Evolutionary conservation across 1,140 invertebrate species (phyloP), one percentile per base, ranked within the genome.

Genomic region (Macrostomum lignano): DNA sequence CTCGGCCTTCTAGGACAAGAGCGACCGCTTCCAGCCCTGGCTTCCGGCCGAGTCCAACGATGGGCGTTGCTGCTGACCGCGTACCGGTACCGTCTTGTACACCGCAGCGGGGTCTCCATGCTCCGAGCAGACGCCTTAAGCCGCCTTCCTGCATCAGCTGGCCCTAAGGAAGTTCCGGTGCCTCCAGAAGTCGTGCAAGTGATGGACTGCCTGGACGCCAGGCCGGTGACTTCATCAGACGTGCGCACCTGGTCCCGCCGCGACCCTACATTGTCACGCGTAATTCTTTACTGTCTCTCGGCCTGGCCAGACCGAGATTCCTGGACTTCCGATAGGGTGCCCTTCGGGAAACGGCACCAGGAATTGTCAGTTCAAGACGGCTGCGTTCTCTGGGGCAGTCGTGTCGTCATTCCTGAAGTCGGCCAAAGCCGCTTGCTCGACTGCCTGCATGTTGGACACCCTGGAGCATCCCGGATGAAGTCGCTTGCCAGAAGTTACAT

Each of bases 391-490:
- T 35, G 34, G 38, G 35, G 36, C 17, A 29, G 24, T 9, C 19
- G 36, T 10, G 42, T 40, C 1, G 35, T 40, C 1, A 32, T 44
- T 2, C 28, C 28, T 7, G 14, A 54, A 41, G 32, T 21, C 13
- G 35, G 58, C 23, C 47, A 44, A 29, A 13, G 39, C 7, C 21
- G 41, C 31, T 40, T 56, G 6, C 33, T 58, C 7, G 14, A 44
- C 20, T 39, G 45, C 31, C 44, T 63, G 17, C 60, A 63, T 42
- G 25, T 26, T 1, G 41, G 42, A 7, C 58, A 64, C 40, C 40
- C 49, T 21, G 55, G 61, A 2, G 53, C 60, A 4, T 44, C 51
- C 3, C 44, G 51, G 29, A 60, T 57, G 42, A 63, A 63, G 37
- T 20, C 33, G 6, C 24, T 50, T 4, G 51, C 59, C 3, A 36